Percentiles rank a stretch among this genome's conserved stretches.
These are phyloP conservation scores for Phalacrocorax aristotelis DNA, from an alignment of 2,113 vertebrate species.

Conservation along the genomic window DNA sequence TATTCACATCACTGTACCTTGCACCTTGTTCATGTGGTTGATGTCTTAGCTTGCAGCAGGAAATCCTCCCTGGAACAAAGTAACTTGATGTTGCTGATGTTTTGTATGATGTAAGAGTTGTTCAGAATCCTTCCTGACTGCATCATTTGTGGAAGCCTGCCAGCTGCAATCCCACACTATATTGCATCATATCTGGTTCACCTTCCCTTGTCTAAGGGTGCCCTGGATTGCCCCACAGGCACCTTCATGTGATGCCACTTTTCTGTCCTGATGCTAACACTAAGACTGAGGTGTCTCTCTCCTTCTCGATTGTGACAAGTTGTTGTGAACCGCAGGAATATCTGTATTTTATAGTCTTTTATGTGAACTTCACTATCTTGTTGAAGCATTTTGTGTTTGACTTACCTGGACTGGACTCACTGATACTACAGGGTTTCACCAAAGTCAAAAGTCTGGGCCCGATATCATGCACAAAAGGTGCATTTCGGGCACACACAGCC, in stretches of 20 bases:
- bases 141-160: background rate
- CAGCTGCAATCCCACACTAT: background rate
- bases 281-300: background rate
- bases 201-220: background rate
- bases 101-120: background rate
- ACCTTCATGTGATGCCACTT: background rate
- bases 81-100: background rate
- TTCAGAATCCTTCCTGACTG: background rate
- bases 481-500: background rate
- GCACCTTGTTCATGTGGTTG: fast-evolving
- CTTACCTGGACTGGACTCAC: background rate
- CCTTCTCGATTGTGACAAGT: background rate
- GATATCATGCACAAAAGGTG: background rate
- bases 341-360: background rate
- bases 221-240: background rate
- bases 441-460: background rate
- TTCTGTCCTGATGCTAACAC: background rate
- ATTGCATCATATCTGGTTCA: background rate
- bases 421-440: background rate
- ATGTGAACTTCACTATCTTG: background rate
- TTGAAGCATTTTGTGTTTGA: background rate
- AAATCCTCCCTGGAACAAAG: background rate
- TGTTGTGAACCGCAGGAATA: background rate
- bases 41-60: background rate
- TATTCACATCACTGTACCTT: background rate